Base-by-base conservation (phyloP, 1,140 invertebrate genomes). In the Sinonovacula constricta region DNA sequence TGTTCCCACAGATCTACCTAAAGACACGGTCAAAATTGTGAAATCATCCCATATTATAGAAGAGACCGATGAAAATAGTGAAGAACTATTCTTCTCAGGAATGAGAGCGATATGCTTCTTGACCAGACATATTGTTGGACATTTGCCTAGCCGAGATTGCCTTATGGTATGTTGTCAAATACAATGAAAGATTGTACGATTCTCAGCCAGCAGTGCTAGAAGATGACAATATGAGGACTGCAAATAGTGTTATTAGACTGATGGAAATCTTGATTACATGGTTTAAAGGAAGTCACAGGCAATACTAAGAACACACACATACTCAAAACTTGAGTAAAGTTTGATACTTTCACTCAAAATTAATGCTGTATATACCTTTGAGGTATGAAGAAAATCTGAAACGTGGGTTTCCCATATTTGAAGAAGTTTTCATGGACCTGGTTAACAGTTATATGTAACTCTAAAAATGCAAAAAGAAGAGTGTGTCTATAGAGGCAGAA, bases 201-300 rank as follows among this genome's bases (percentile, higher is more conserved):
- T 67, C 39, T 26, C 65, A 45, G 1, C 65, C 65, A n/a, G 36
- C 12, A 39, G 39, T 67, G 18, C 2, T 67, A 67, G 39, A 67
- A 24, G 65, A 31, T 24, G 65, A 67, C 10, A 49, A 67, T 15
- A 26, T 67, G 34, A n/a, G 49, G 28, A 49, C 34, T 26, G 15
- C 7, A 26, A 18, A 45, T 45, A 18, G 39, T 45, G 45, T 49
- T n/a, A 49, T 67, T 49, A n/a, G 28, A 39, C 65, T 67, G 34
- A 67, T 49, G 3, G 39, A 45, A 49, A 22, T 15, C 22, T 45
- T 45, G 65, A 39, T 49, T 15, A 49, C 36, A 67, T 67, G 34
- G 28, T 18, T n/a, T 49, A 67, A 67, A 66, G 63, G 28, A 67
- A 67, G 36, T 49, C 65, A 67, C 65, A 51, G 33, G 65, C 65